Conservation (phyloP, 2,888 invertebrate species). For the Uropetala carovei region DNA sequence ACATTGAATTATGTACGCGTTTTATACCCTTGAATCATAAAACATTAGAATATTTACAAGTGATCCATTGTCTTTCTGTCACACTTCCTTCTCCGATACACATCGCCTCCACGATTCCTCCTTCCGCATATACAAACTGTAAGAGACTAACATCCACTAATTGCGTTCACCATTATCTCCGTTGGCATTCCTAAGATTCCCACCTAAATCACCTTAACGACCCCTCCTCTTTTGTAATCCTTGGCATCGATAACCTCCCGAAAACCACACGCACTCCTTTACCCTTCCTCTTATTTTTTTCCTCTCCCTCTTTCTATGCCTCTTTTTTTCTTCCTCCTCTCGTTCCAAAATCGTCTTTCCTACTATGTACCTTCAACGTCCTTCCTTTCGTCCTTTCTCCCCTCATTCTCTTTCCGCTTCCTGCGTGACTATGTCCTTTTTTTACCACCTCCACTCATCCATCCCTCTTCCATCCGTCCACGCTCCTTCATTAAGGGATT, state of each 20-base stretch:
- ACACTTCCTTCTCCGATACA: background rate
- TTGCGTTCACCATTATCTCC: conserved; percentile 60
- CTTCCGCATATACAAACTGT: conserved; percentile 20
- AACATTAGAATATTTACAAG: background rate
- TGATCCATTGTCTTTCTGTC: conserved; percentile 13
- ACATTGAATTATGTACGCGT: background rate
- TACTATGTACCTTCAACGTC: too few species aligned
- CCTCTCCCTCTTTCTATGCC: background rate
- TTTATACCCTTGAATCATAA: background rate
- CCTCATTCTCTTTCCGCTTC: background rate
- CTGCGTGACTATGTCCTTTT: background rate
- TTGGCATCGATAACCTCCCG: conserved; percentile 44
- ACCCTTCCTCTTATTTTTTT: background rate
- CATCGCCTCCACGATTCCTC: background rate
- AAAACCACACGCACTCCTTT: conserved; percentile 3
- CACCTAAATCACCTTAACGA: conserved; percentile 62
- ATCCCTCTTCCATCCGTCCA: conserved; percentile 42
- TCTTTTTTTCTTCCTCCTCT: background rate
- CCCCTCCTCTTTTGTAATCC: conserved; percentile 33
- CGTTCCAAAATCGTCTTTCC: background rate
- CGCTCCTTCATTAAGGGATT: conserved; percentile 55
- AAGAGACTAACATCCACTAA: conserved; percentile 32
- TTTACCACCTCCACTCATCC: background rate
- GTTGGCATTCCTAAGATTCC: conserved; percentile 41
- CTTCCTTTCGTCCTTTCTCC: background rate